Evolutionary conservation across 1,140 invertebrate genomes (phyloP).

Genomic region (Euwallacea similis): DNA sequence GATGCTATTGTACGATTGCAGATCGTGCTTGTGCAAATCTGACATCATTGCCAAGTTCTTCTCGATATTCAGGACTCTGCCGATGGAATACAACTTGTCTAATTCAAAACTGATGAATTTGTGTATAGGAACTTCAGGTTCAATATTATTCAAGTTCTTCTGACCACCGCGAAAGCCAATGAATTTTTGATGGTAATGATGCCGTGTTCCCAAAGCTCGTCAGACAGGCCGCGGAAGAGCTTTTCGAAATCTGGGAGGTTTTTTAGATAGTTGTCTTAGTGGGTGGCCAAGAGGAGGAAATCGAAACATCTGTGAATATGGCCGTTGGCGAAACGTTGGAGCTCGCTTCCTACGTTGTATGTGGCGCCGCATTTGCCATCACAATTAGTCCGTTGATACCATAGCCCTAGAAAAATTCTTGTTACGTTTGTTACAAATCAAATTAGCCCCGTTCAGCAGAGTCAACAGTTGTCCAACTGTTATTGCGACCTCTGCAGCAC

Average conservation of each 20-base stretch:
- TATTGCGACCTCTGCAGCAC: too few species aligned
- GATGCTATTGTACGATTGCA: conserved; percentile 52
- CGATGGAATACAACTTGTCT: conserved; percentile 68
- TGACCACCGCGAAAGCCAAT: conserved; percentile 70
- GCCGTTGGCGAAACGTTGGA: conserved; percentile 63
- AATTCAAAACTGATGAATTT: conserved; percentile 55
- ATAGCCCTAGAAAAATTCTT: too few species aligned
- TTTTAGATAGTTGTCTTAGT: conserved; percentile 76
- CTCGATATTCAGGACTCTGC: conserved; percentile 74
- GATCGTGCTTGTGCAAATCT: too few species aligned
- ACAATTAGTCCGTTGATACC: conserved; percentile 53
- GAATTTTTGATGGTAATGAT: conserved; percentile 73
- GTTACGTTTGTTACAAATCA: too few species aligned
- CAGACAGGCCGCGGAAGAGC: conserved; percentile 72
- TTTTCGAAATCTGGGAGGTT: conserved; percentile 76
- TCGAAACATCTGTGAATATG: conserved; percentile 73
- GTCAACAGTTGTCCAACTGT: too few species aligned
- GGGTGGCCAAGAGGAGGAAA: conserved; percentile 70
- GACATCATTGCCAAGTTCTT: conserved; percentile 63
- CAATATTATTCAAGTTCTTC: conserved; percentile 55
- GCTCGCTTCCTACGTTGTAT: conserved; percentile 55
- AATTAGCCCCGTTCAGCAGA: too few species aligned
- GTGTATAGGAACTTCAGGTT: conserved; percentile 29
- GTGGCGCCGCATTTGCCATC: conserved; percentile 70
- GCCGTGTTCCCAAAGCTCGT: conserved; percentile 71